Conservation (phyloP, 2,888 invertebrate genomes). For the Eudemis profundana region DNA sequence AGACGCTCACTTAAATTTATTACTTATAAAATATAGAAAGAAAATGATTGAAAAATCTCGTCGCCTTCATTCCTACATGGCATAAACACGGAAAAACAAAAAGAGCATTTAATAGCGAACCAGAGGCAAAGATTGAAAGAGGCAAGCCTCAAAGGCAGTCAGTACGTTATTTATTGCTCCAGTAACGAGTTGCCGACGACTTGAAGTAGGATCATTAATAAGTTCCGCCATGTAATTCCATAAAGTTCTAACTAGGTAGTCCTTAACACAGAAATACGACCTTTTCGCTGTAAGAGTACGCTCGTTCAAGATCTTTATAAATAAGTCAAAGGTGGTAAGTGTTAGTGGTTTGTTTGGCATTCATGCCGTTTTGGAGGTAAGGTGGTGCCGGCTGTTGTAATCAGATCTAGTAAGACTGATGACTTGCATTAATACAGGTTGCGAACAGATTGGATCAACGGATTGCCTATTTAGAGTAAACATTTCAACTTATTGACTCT, state of each 20-base stretch:
- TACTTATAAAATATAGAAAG: background rate
- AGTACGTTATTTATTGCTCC: constrained; percentile 70
- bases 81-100: constrained; percentile 42
- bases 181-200: constrained; percentile 71
- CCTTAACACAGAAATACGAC: constrained; percentile 50
- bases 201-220: constrained; percentile 74
- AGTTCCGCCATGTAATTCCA: constrained; percentile 56
- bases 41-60: background rate
- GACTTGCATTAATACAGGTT: constrained; percentile 67
- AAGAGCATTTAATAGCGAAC: constrained; percentile 55
- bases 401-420: constrained; percentile 71
- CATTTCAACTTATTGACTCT: constrained; percentile 42
- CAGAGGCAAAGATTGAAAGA: constrained; percentile 62
- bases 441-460: constrained; percentile 67
- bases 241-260: constrained; percentile 58
- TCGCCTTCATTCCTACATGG: background rate
- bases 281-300: constrained; percentile 52
- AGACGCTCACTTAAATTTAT: background rate
- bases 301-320: constrained; percentile 46
- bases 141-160: constrained; percentile 60
- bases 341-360: constrained; percentile 44
- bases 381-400: constrained; percentile 66
- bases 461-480: constrained; percentile 58
- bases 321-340: constrained; percentile 57
- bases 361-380: constrained; percentile 52